These are phyloP conservation scores for Drosophila melanica DNA, from an alignment of 1,140 invertebrate species.

Conservation along the genomic window DNA sequence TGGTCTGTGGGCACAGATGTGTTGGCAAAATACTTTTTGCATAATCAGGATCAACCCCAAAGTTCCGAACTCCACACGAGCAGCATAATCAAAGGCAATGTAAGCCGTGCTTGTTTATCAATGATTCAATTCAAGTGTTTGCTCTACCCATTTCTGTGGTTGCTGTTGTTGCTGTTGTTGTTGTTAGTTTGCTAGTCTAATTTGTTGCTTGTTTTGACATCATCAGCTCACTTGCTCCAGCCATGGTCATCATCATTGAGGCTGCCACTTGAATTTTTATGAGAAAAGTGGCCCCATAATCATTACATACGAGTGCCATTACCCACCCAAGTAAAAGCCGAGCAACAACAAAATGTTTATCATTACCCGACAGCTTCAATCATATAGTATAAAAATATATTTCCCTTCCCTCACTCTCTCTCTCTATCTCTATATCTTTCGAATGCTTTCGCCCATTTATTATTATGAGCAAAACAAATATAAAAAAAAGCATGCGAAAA, in stretches of 20 bases:
- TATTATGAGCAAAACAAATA: conserved; percentile 10
- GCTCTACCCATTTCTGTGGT: conserved; percentile 12
- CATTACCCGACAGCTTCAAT: conserved; percentile 50
- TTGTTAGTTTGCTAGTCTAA: conserved; percentile 60
- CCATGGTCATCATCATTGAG: conserved; percentile 42
- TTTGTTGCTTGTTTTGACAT: conserved; percentile 78
- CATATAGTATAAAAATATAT: neutral
- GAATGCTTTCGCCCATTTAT: conserved; percentile 11
- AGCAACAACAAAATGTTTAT: conserved; percentile 64
- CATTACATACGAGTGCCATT: conserved; percentile 76
- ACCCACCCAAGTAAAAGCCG: conserved; percentile 26
- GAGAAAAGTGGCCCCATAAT: conserved; percentile 78
- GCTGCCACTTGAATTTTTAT: conserved; percentile 78
- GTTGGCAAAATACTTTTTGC: conserved; percentile 34
- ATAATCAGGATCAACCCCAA: conserved; percentile 22
- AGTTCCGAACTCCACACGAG: conserved; percentile 6
- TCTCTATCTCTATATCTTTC: neutral
- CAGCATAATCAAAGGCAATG: conserved; percentile 64
- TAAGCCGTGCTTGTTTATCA: conserved; percentile 50
- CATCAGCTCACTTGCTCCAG: conserved; percentile 39
- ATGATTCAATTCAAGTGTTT: conserved; percentile 78
- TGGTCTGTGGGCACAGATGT: conserved; percentile 28
- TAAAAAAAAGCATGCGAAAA: conserved; percentile 15
- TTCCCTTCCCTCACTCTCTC: neutral
- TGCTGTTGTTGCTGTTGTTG: neutral